These are phyloP conservation scores for Orchestes rusci DNA, from an alignment of 2,888 invertebrate genomes.

Conservation along the genomic window DNA sequence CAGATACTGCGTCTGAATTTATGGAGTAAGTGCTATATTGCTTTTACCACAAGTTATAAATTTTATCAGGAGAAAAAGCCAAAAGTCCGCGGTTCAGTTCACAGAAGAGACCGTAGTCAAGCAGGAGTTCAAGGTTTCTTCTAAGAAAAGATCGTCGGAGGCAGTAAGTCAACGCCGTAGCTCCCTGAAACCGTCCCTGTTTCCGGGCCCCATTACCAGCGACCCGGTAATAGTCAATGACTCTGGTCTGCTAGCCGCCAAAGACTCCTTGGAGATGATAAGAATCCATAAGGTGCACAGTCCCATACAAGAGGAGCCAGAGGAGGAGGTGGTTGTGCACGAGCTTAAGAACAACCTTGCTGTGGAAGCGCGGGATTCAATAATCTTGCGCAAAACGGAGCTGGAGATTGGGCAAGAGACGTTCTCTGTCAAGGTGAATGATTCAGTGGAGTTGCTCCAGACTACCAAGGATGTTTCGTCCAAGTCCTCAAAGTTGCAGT, in stretches of 20 bases:
- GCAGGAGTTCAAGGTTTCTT: conserved; percentile 1
- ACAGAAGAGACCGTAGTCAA: neutral
- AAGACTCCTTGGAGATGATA: conserved; percentile 32
- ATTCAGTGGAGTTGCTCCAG: no score
- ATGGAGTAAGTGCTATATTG: no score
- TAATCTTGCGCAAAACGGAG: conserved; percentile 26
- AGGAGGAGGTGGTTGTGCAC: no score
- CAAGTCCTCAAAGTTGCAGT: conserved; percentile 27
- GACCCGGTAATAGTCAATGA: no score
- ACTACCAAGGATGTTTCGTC: no score
- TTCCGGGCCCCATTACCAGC: neutral
- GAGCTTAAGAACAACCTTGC: conserved; percentile 20
- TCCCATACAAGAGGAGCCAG: no score
- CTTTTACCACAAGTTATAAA: no score
- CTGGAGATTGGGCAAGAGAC: conserved; percentile 23
- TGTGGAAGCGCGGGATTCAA: conserved; percentile 27
- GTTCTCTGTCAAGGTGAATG: neutral
- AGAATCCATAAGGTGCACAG: no score
- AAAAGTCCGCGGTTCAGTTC: conserved; percentile 5
- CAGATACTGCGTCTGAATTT: no score
- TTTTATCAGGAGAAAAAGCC: no score
- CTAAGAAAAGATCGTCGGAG: neutral
- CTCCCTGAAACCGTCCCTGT: conserved; percentile 8
- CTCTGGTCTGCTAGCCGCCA: conserved; percentile 29
- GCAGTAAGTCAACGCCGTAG: conserved; percentile 2